These are phyloP conservation scores for Scaptomyza montana DNA, from an alignment of 1,140 invertebrate species.

Conservation along the genomic window DNA sequence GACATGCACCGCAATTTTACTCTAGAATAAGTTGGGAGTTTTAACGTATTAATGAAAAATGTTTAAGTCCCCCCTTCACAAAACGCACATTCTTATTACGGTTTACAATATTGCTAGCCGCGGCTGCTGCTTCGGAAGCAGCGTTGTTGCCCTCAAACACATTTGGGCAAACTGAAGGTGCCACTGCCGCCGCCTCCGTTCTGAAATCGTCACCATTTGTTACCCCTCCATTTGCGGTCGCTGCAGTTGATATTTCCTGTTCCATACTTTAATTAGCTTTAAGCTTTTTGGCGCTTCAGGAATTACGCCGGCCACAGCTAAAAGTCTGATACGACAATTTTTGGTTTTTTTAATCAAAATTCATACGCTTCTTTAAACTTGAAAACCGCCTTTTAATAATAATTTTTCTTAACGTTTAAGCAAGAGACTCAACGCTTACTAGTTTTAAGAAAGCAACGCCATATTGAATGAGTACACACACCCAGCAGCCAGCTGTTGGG, in stretches of 20 bases:
- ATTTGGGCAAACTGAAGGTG: not conserved
- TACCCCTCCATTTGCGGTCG: slow-evolving; percentile 41
- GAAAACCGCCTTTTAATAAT: slow-evolving; percentile 3
- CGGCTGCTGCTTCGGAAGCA: slow-evolving; percentile 8
- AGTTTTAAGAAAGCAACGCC: slow-evolving; percentile 52
- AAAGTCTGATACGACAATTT: slow-evolving; percentile 4
- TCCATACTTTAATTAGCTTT: slow-evolving; percentile 52
- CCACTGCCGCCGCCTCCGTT: not conserved
- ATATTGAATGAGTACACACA: slow-evolving; percentile 71
- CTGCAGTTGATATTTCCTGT: slow-evolving; percentile 52
- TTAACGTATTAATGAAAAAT: slow-evolving; percentile 34
- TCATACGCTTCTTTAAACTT: not conserved
- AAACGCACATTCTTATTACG: slow-evolving; percentile 30
- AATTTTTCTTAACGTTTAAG: slow-evolving; percentile 40
- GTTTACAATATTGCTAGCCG: slow-evolving; percentile 17
- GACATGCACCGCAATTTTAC: slow-evolving; percentile 12
- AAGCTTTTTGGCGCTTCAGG: slow-evolving; percentile 30
- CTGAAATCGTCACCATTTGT: not conserved
- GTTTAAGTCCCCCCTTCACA: slow-evolving; percentile 38
- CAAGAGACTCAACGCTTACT: slow-evolving; percentile 11
- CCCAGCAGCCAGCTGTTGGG: slow-evolving; percentile 48
- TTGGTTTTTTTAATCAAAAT: not conserved
- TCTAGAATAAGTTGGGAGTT: slow-evolving; percentile 47
- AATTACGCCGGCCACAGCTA: slow-evolving; percentile 26
- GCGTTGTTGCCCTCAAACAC: slow-evolving; percentile 17